phyloP scores from a whole-genome alignment of 2,797 vertebrate species.

The Coregonus suidteri region DNA sequence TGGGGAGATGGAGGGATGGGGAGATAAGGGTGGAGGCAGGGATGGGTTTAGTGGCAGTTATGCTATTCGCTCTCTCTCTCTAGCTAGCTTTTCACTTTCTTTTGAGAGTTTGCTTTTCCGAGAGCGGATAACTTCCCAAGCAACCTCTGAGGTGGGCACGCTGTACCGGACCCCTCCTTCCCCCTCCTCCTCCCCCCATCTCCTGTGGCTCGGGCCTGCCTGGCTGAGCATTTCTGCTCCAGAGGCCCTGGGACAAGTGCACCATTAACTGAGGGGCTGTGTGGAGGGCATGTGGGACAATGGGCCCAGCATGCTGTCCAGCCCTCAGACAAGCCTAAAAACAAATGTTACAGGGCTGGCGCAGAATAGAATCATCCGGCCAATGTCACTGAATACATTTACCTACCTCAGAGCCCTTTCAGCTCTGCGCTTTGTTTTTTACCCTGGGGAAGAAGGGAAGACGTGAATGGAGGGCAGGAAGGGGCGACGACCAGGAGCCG shows the following conservation, averaged over 20 bases:
- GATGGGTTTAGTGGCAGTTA: not conserved
- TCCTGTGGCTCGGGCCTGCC: slow-evolving; percentile 22
- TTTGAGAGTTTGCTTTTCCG: slow-evolving; percentile 74
- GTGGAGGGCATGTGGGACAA: slow-evolving; percentile 89
- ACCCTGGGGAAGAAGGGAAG: slow-evolving; percentile 73
- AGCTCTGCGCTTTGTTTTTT: slow-evolving; percentile 80
- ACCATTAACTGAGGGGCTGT: slow-evolving; percentile 93
- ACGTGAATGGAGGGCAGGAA: slow-evolving; percentile 81
- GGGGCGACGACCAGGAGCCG: slow-evolving; percentile 37
- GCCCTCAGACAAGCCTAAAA: slow-evolving; percentile 96
- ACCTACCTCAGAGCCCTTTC: slow-evolving; percentile 97
- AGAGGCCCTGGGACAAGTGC: slow-evolving; percentile 87
- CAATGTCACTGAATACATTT: slow-evolving; percentile 98
- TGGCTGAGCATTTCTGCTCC: slow-evolving; percentile 87
- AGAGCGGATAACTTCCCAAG: slow-evolving; percentile 71
- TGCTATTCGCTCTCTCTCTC: slow-evolving; percentile 53
- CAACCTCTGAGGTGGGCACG: slow-evolving; percentile 80
- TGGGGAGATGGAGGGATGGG: not conserved
- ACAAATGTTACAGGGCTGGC: slow-evolving; percentile 92
- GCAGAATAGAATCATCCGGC: slow-evolving; percentile 98
- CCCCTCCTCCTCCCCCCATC: slow-evolving; percentile 65
- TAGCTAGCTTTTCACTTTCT: slow-evolving; percentile 1
- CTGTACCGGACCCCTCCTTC: slow-evolving; percentile 55
- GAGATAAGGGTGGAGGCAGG: not conserved
- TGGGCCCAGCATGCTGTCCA: slow-evolving; percentile 86